Base-by-base conservation (phyloP, 2,888 invertebrate species). In the Leptinotarsa tumamoca region DNA sequence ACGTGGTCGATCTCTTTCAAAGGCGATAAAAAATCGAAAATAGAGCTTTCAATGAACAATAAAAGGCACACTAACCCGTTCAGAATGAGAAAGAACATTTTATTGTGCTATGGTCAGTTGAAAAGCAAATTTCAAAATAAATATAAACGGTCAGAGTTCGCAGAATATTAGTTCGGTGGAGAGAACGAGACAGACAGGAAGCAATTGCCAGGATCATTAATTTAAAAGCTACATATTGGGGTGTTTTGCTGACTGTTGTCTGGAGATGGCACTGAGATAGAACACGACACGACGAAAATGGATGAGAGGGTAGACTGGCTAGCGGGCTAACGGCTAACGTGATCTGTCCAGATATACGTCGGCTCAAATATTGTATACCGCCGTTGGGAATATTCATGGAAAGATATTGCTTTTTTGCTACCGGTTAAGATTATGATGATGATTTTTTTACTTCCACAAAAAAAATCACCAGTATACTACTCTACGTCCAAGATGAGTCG, bases 181-280 rank as follows among this genome's bases (percentile, higher is more conserved):
- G 84, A 85, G 84, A 85, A 82, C 83, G 84, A 83, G 83, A 84
- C 84, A 83, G 85, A 83, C 86, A 87, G 87, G 85, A 87, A 88
- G 87, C 87, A 87, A 87, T 87, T 86, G 87, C 86, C 83, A 85
- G 86, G 84, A 87, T 88, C 87, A 88, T 88, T 88, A 88, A 88
- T 88, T 88, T 88, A 87, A 88, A 87, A 87, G 88, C 87, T 87
- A 88, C 87, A 88, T 88, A 88, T 88, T 87, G 88, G 87, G 86
- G 85, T 88, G 87, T 88, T 88, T 88, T 88, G 88, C 88, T 88
- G 87, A 88, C 87, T 88, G 87, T 87, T 88, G 88, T 88, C 88
- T 88, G 88, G 88, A 88, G 88, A 88, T 88, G 88, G 88, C 88
- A 88, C 87, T 85, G 87, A 87, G 88, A 88, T 88, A 88, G 88